Base-by-base conservation (phyloP, 1,140 invertebrate genomes). In the Sipha flava region DNA sequence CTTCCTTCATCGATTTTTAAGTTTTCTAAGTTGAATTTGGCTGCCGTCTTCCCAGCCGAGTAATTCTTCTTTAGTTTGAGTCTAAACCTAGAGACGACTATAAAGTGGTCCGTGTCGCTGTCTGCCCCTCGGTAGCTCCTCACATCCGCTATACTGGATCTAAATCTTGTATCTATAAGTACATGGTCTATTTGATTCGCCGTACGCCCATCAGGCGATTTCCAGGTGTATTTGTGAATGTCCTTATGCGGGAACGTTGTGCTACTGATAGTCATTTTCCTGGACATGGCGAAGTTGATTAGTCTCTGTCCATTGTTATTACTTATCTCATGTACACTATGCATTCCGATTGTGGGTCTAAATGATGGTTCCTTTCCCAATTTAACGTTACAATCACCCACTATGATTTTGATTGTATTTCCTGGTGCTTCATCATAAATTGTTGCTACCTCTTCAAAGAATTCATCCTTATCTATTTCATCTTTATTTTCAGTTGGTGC, bases 291-390 rank as follows among this genome's bases (percentile, higher is more conserved):
- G 59, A 84, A 80, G 23, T 80, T 79, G 10, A 81, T 62, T 0
- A 83, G 57, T 68, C 81, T 75, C 23, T 77, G 37, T 34, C 81
- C 82, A 80, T 83, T 83, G 18, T 81, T 81, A 73, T 82, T 82
- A 12, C 64, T 80, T 31, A 21, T n/a, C 43, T 80, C 45, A 81
- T 86, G 81, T 82, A 81, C 54, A 83, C 85, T 73, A 23, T 79
- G 85, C 40, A 59, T 87, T 79, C 81, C 84, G 10, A 82, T 85
- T 81, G 43, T 79, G 0, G 59, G 29, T 62, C 0, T 52, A 21
- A 52, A 52, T 21, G 18, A 21, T 62, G 31, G 1, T 7, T 62
- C 31, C 18, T 14, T 62, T 37, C 59, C 26, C 18, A 62, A 16
- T 62, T 62, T 81, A 21, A 31, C 26, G 9, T 49, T 75, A 21